These are phyloP conservation scores for Automeris io DNA, from an alignment of 2,888 invertebrate species.

Conservation along the genomic window DNA sequence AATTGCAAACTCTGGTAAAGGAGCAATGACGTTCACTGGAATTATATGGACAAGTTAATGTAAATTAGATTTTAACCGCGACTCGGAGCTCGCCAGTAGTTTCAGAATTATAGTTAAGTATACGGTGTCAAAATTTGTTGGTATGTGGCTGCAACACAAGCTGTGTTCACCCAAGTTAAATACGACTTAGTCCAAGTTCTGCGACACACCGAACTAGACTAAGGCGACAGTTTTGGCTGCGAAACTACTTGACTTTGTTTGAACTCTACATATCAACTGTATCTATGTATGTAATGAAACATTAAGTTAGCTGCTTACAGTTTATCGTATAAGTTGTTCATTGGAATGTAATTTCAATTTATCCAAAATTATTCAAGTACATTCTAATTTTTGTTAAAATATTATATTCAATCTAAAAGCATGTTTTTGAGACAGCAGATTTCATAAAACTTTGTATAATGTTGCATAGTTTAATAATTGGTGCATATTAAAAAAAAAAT, in stretches of 20 bases:
- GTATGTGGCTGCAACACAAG: conserved; percentile 65
- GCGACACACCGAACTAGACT: conserved; percentile 57
- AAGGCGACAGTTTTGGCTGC: conserved; percentile 55
- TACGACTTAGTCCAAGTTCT: conserved; percentile 66
- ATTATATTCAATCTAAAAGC: too few relatives aligned
- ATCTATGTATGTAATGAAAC: neutral
- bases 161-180: conserved; percentile 65
- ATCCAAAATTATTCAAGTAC: too few relatives aligned
- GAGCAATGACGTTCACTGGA: conserved; percentile 30
- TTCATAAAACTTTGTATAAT: too few relatives aligned
- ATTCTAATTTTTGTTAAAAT: too few relatives aligned
- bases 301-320: neutral
- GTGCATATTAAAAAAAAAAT: too few relatives aligned
- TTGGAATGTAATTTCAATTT: too few relatives aligned
- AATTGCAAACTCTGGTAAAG: neutral
- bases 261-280: conserved; percentile 2
- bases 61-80: conserved; percentile 36
- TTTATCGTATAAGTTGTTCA: too few relatives aligned
- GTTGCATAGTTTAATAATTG: too few relatives aligned
- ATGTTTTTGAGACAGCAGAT: too few relatives aligned
- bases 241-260: conserved; percentile 38
- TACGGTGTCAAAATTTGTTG: conserved; percentile 67
- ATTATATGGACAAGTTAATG: conserved; percentile 34
- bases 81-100: conserved; percentile 13
- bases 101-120: conserved; percentile 40